Percentiles rank a stretch among this genome's conserved stretches.
Conservation (phyloP, 2,113 vertebrate species). For the Mellivora capensis region DNA sequence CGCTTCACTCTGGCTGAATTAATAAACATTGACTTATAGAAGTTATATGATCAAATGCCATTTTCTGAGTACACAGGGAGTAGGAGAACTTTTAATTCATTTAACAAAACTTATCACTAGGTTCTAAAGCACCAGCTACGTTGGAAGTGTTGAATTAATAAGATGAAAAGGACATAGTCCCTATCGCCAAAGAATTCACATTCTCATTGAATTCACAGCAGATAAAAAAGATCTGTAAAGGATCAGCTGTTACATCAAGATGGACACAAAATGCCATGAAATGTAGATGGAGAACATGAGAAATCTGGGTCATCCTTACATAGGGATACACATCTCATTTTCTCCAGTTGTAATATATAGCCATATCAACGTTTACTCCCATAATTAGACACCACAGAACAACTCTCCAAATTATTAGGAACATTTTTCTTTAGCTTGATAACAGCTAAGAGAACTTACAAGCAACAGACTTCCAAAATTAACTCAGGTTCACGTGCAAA, state of each 20-base stretch:
- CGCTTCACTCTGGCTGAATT: neutral
- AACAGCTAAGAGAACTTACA: neutral
- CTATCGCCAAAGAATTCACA: neutral
- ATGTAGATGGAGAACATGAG: neutral
- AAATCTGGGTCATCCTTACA: neutral
- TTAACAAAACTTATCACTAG: neutral
- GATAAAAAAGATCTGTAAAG: neutral
- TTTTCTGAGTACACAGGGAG: neutral
- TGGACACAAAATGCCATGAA: neutral
- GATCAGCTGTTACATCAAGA: neutral
- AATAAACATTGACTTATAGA: neutral
- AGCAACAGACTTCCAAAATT: neutral
- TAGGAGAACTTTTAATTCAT: neutral
- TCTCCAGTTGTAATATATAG: neutral
- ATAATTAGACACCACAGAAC: neutral
- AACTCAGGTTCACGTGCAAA: neutral
- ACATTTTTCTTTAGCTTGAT: neutral
- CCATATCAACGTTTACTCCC: neutral
- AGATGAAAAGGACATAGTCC: neutral
- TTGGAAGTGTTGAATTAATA: neutral
- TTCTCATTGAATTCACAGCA: neutral
- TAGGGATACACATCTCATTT: neutral
- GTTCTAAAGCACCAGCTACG: neutral
- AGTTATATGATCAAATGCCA: neutral
- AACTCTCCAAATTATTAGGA: neutral